A percentile compares a stretch with the other conserved stretches of the same genome.
phyloP scores from a whole-genome alignment of 2,888 invertebrate genomes.

The Cosmia pyralina region DNA sequence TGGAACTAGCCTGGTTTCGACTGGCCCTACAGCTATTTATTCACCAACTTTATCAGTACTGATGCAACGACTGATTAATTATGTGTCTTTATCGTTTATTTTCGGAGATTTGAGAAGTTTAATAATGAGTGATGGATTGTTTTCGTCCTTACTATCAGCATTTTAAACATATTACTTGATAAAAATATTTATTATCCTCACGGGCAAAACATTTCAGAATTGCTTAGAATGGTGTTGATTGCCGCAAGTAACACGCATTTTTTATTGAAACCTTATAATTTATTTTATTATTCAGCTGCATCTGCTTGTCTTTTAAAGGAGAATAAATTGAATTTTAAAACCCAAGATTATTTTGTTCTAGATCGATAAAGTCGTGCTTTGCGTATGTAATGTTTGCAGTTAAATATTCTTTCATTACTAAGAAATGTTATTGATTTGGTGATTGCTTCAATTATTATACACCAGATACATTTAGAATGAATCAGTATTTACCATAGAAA shows the following conservation, averaged over 20 bases:
- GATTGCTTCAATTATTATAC: too few species aligned
- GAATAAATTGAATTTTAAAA: neutral
- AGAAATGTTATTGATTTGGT: too few species aligned
- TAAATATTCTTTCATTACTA: neutral
- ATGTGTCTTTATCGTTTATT: constrained; percentile 1
- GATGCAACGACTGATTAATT: neutral
- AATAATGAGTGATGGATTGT: constrained; percentile 14
- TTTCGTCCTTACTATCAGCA: neutral
- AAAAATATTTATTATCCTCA: neutral
- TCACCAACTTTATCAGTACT: constrained; percentile 21
- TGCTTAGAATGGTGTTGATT: neutral
- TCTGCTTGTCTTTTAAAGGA: neutral
- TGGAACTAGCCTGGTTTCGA: neutral
- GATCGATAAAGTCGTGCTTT: neutral
- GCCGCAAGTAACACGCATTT: neutral
- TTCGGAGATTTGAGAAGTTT: neutral
- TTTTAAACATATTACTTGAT: neutral
- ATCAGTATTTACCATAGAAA: too few species aligned
- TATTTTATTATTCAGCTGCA: neutral
- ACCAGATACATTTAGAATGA: too few species aligned
- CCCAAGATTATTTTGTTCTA: neutral
- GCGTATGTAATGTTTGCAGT: neutral
- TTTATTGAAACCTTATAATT: neutral
- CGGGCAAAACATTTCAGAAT: neutral
- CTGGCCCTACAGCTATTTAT: constrained; percentile 22